Evolutionary conservation across 2,113 vertebrate genomes (phyloP), one percentile per base, ranked within the genome.

Genomic region (Mobula hypostoma): DNA sequence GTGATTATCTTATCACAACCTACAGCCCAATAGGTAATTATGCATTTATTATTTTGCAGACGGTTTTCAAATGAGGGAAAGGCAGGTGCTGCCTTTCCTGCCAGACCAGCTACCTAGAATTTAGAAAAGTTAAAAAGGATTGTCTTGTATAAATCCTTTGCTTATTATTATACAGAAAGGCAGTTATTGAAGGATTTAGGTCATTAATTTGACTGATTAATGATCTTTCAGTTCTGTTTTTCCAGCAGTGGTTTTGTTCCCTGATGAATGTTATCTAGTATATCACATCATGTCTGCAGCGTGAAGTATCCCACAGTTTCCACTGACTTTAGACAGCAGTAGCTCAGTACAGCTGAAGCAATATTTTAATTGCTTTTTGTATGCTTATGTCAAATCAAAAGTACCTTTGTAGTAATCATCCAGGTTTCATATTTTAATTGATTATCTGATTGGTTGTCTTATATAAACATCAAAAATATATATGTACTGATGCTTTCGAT

Each of bases 121-220:
- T 87, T 58, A 63, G 85, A 19, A 7, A 32, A n/a, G 61, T 90
- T 66, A 90, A 90, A 66, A 66, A 90, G 61, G 61, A 90, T 29
- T 90, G 85, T 90, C 61, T 90, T 90, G 61, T 66, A 17, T 63
- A 63, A 90, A 74, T 74, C 19, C 21, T 74, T 74, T 74, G 72
- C 19, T 21, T 74, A 19, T 74, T 24, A 74, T 90, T 90, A 66
- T 68, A 32, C 85, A 32, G 21, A 36, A 32, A 19, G 63, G 32
- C 17, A 66, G 85, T 90, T 66, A 32, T 90, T 90, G 63, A 90
- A 68, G 61, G 85, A 90, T n/a, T 66, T 66, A 14, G 5, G 6
- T 90, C 85, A 90, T 90, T 90, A 36, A 19, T 90, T n/a, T 90
- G 12, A 90, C n/a, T 90, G 61, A 83, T 83, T 48, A 32, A 66